Percentiles rank a stretch among this genome's conserved stretches.
phyloP scores from a whole-genome alignment of 2,797 vertebrate species.

The Clarias laeviceps region DNA sequence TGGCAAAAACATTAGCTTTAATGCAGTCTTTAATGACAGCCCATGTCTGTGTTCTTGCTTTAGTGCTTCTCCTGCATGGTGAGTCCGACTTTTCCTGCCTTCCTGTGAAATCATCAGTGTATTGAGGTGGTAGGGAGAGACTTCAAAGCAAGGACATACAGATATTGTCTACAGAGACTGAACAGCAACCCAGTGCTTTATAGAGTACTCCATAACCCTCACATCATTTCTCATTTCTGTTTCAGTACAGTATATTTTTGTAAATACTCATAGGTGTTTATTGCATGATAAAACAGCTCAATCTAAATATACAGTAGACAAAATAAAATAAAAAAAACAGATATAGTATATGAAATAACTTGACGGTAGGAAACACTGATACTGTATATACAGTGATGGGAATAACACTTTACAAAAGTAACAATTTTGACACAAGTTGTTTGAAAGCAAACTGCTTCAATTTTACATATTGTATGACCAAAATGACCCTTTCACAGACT shows the following conservation, averaged over 20 bases:
- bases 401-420: too few relatives aligned
- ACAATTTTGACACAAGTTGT: too few relatives aligned
- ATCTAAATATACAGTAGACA: too few relatives aligned
- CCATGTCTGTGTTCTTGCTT: slow-evolving; percentile 67
- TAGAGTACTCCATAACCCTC: slow-evolving; percentile 23
- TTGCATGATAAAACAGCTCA: neutral
- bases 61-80: slow-evolving; percentile 65
- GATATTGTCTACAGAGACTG: slow-evolving; percentile 45
- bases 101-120: slow-evolving; percentile 69
- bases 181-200: slow-evolving; percentile 28
- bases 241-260: neutral
- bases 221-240: neutral
- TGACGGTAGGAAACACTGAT: neutral
- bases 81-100: slow-evolving; percentile 63
- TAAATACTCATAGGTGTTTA: neutral
- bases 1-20: slow-evolving; percentile 69
- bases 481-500: too few relatives aligned
- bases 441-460: too few relatives aligned
- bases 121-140: slow-evolving; percentile 58
- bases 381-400: neutral
- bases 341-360: neutral
- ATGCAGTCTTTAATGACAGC: slow-evolving; percentile 72
- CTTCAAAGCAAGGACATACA: slow-evolving; percentile 64
- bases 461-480: too few relatives aligned
- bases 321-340: too few relatives aligned